Evolutionary conservation across 2,888 invertebrate genomes (phyloP).

Genomic region (Pterostichus madidus): DNA sequence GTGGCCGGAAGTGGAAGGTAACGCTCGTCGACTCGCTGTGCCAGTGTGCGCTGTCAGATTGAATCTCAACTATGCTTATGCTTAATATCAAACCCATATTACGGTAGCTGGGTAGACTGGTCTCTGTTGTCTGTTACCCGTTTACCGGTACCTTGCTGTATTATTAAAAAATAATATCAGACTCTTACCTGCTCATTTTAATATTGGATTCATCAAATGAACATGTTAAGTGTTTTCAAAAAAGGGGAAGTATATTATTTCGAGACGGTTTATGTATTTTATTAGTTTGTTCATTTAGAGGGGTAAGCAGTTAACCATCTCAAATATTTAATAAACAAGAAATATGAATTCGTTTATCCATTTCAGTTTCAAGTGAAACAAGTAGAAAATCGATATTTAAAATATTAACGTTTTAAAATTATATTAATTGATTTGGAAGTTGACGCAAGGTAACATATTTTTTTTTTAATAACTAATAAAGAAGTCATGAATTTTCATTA

Average conservation of each 20-base stretch:
- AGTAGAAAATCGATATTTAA: too few species aligned
- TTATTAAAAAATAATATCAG: slow-evolving; percentile 41
- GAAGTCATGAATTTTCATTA: too few species aligned
- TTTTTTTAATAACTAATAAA: too few species aligned
- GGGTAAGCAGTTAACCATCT: too few species aligned
- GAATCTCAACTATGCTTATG: slow-evolving; percentile 40
- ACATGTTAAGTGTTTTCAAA: slow-evolving; percentile 10
- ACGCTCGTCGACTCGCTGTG: slow-evolving; percentile 41
- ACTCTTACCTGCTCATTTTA: slow-evolving; percentile 38
- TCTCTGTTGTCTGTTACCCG: background rate
- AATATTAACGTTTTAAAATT: too few species aligned
- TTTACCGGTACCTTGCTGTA: slow-evolving; percentile 1
- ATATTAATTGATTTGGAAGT: too few species aligned
- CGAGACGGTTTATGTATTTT: too few species aligned
- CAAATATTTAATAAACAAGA: too few species aligned
- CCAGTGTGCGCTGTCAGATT: slow-evolving; percentile 46
- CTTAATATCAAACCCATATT: background rate
- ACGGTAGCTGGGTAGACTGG: background rate
- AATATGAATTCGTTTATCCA: too few species aligned
- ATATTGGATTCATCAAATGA: background rate
- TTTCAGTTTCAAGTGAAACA: too few species aligned
- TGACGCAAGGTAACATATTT: too few species aligned
- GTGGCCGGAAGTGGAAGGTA: slow-evolving; percentile 64
- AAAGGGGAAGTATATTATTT: background rate
- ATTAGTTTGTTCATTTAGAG: too few species aligned